Base-by-base conservation (phyloP, 2,113 vertebrate species). In the Meles meles region DNA sequence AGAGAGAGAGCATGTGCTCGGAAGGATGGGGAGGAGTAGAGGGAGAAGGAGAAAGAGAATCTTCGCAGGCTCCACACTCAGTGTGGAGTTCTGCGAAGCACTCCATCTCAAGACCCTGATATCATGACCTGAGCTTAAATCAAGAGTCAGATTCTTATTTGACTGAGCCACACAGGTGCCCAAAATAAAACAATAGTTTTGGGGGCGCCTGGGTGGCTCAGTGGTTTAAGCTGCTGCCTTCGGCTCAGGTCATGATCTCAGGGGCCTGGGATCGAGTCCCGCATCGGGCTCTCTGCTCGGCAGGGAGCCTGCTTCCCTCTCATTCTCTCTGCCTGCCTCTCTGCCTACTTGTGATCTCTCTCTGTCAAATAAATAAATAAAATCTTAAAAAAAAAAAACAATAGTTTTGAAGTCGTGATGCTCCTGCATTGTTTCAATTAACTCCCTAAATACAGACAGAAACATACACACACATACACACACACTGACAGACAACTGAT, bases 301-400 rank as follows among this genome's bases (percentile, higher is more conserved):
- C n/a, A n/a, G n/a, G n/a, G n/a, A n/a, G n/a, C n/a, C n/a, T n/a
- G n/a, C n/a, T n/a, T n/a, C n/a, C n/a, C n/a, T n/a, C n/a, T n/a
- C n/a, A n/a, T n/a, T n/a, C n/a, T n/a, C n/a, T n/a, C n/a, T n/a
- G n/a, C n/a, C n/a, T n/a, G n/a, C n/a, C n/a, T n/a, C n/a, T n/a
- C n/a, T n/a, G n/a, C n/a, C n/a, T n/a, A n/a, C n/a, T n/a, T n/a
- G n/a, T n/a, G n/a, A n/a, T n/a, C n/a, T n/a, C n/a, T n/a, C n/a
- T n/a, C n/a, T n/a, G n/a, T n/a, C n/a, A n/a, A n/a, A n/a, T n/a
- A n/a, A n/a, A n/a, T n/a, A n/a, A n/a, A n/a, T n/a, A n/a, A n/a
- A n/a, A n/a, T n/a, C n/a, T n/a, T n/a, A n/a, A n/a, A n/a, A 21
- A 94, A 79, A 29, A 61, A 69, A 93, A 95, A 94, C 10, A 88